Conservation (phyloP, 2,113 vertebrate species). For the Centropus bengalensis region DNA sequence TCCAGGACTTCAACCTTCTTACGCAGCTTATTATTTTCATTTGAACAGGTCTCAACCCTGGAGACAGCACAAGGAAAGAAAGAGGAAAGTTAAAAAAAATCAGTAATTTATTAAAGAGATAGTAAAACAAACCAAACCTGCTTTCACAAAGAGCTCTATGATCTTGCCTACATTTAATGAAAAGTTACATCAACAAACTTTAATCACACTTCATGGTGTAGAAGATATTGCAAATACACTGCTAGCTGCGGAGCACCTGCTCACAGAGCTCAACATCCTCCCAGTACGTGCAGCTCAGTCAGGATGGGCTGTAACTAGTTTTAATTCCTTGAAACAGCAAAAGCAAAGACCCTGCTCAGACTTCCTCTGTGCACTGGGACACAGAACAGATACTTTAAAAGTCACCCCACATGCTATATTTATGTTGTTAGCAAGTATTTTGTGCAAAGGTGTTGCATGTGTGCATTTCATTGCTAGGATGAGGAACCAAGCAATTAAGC, state of each 20-base stretch:
- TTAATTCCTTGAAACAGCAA: neutral
- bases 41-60: slow-evolving; percentile 97
- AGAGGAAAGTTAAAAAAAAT: neutral
- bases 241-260: neutral
- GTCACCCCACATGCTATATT: neutral
- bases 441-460: neutral
- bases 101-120: neutral
- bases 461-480: neutral
- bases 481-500: neutral
- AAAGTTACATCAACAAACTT: neutral
- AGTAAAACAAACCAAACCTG: neutral
- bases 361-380: neutral
- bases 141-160: neutral
- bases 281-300: neutral
- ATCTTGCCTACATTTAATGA: neutral
- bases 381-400: neutral
- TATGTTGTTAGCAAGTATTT: neutral
- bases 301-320: neutral
- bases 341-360: neutral
- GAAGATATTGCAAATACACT: neutral
- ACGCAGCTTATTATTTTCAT: slow-evolving; percentile 93
- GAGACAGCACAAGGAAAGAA: neutral
- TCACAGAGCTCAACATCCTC: neutral
- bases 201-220: neutral
- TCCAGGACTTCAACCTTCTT: slow-evolving; percentile 96